These are phyloP conservation scores for Volucella inflata DNA, from an alignment of 2,888 invertebrate species.

Conservation along the genomic window DNA sequence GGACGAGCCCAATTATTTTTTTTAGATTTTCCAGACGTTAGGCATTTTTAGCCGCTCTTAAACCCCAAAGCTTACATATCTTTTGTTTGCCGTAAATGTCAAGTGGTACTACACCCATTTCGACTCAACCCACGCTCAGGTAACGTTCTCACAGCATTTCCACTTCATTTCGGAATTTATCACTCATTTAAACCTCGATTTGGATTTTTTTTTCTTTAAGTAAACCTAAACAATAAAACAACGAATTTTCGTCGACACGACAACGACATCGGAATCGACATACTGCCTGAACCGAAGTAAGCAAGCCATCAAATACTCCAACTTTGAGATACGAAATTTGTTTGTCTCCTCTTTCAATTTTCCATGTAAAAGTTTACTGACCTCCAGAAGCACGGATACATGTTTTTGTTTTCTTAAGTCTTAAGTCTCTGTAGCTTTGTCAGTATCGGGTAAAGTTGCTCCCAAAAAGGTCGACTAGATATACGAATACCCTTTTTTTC, in stretches of 20 bases:
- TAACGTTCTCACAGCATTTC: slow-evolving; percentile 32
- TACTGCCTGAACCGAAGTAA: neutral
- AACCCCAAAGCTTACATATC: slow-evolving; percentile 18
- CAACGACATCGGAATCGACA: neutral
- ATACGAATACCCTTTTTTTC: slow-evolving; percentile 14
- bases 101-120: slow-evolving; percentile 32
- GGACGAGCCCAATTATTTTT: slow-evolving; percentile 14
- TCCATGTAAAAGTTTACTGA: slow-evolving; percentile 43
- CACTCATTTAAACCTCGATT: slow-evolving; percentile 20
- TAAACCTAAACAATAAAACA: slow-evolving; percentile 31
- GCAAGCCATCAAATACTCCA: slow-evolving; percentile 10
- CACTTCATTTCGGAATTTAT: slow-evolving; percentile 22
- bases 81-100: slow-evolving; percentile 42
- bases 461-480: slow-evolving; percentile 19
- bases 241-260: slow-evolving; percentile 24
- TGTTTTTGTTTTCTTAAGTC: slow-evolving; percentile 3
- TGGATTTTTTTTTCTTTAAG: slow-evolving; percentile 11
- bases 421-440: neutral
- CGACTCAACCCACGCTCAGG: slow-evolving; percentile 24
- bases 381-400: neutral
- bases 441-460: neutral
- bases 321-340: slow-evolving; percentile 7
- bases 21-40: neutral
- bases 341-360: slow-evolving; percentile 25
- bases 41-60: slow-evolving; percentile 9